phyloP scores from a whole-genome alignment of 2,888 invertebrate genomes.

The Agrotis puta region DNA sequence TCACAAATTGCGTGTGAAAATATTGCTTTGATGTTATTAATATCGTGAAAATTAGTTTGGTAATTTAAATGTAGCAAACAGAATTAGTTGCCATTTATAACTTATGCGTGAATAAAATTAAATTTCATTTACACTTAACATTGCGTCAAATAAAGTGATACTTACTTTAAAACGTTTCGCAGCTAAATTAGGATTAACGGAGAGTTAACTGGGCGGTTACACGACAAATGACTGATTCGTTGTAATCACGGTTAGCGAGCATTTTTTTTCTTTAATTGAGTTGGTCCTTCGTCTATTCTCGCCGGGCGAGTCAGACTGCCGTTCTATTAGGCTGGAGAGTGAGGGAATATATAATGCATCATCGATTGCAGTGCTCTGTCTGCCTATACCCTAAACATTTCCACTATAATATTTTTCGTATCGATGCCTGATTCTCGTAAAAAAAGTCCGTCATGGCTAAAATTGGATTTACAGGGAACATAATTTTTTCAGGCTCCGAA shows the following conservation, averaged over 20 bases:
- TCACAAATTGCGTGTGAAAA: slow-evolving; percentile 3
- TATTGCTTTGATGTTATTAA: slow-evolving; percentile 11
- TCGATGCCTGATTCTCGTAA: background rate
- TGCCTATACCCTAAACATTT: background rate
- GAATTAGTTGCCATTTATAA: slow-evolving; percentile 17
- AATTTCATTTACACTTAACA: slow-evolving; percentile 15
- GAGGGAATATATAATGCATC: background rate
- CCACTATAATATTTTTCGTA: background rate
- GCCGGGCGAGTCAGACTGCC: background rate
- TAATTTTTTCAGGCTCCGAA: background rate
- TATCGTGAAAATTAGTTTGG: slow-evolving; percentile 9
- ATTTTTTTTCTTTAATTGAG: background rate
- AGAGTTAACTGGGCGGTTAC: slow-evolving; percentile 33
- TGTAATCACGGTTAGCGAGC: slow-evolving; percentile 21
- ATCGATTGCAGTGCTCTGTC: background rate
- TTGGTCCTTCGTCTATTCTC: background rate
- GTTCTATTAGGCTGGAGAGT: background rate
- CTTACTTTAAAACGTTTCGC: slow-evolving; percentile 1
- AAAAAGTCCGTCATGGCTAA: background rate
- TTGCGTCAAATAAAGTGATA: slow-evolving; percentile 15
- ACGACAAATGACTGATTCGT: slow-evolving; percentile 33
- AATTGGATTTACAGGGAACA: background rate
- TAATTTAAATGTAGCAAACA: slow-evolving; percentile 1
- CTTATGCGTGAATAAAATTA: slow-evolving; percentile 5
- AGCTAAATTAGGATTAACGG: slow-evolving; percentile 28